These are phyloP conservation scores for Aurelia coerulea DNA, from an alignment of 30 jellyfish, hydroid and myxozoan genomes.

Conservation along the genomic window DNA sequence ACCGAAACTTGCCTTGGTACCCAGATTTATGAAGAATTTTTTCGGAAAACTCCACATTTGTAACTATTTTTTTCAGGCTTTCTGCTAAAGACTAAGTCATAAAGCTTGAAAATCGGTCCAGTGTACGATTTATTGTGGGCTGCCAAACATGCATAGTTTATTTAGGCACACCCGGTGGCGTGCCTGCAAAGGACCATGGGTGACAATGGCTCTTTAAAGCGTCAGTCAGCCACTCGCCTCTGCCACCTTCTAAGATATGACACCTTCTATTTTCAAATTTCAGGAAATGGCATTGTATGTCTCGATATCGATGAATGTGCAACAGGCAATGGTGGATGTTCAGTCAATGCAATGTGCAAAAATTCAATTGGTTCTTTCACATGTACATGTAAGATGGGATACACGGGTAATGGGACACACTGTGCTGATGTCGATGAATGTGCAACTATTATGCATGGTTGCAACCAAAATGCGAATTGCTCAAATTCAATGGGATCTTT, in stretches of 20 bases:
- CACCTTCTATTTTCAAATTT: neutral
- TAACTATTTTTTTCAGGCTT: no score
- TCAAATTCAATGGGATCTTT: conserved; percentile 14
- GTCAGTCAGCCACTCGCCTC: no score
- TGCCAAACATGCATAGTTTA: no score
- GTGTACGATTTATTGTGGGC: no score
- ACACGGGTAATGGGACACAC: conserved; percentile 51
- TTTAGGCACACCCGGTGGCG: no score
- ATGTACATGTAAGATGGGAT: conserved; percentile 47
- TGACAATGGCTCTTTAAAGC: no score
- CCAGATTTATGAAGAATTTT: no score
- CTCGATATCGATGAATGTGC: conserved; percentile 45
- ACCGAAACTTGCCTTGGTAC: no score
- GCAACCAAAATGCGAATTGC: conserved; percentile 26
- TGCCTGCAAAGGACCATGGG: no score
- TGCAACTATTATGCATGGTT: neutral
- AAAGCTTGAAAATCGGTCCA: no score
- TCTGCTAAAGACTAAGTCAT: no score
- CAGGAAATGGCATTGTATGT: conserved; percentile 51
- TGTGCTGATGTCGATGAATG: conserved; percentile 43
- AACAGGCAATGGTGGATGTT: conserved; percentile 7
- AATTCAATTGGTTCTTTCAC: conserved; percentile 1
- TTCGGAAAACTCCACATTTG: no score
- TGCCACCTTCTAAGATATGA: neutral
- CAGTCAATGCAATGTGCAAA: conserved; percentile 18